A percentile compares a stretch with the other conserved stretches of the same genome.
phyloP scores from a whole-genome alignment of 1,140 invertebrate species.

The Globodera rostochiensis region DNA sequence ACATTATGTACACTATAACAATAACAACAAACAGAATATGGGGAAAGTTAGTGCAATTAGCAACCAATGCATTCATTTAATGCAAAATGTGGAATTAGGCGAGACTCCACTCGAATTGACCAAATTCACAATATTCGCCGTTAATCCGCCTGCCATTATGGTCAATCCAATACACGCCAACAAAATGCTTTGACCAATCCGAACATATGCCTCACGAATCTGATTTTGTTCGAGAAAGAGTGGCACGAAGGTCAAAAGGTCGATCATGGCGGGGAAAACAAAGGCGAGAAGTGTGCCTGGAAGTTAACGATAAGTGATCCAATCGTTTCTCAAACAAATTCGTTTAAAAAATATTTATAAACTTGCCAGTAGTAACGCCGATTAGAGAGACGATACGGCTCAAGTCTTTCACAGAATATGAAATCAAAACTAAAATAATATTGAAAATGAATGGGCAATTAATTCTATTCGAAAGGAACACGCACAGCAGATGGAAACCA shows the following conservation, averaged over 20 bases:
- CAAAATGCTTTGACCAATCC: constrained; percentile 35
- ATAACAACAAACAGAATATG: too few species aligned
- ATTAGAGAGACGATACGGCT: constrained; percentile 56
- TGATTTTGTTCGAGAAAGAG: not conserved
- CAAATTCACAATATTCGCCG: constrained; percentile 51
- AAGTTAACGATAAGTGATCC: not conserved
- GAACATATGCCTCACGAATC: not conserved
- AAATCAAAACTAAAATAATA: constrained; percentile 48
- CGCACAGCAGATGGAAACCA: constrained; percentile 23
- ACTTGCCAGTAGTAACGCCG: constrained; percentile 44
- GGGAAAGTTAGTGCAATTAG: too few species aligned
- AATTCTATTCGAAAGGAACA: not conserved
- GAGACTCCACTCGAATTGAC: too few species aligned
- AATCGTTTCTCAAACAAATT: too few species aligned
- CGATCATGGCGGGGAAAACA: constrained; percentile 54
- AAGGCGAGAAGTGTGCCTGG: constrained; percentile 55
- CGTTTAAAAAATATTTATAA: not conserved
- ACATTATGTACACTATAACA: too few species aligned
- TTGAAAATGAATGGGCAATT: not conserved
- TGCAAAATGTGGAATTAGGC: too few species aligned
- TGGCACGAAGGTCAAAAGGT: constrained; percentile 51
- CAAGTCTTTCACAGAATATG: constrained; percentile 50
- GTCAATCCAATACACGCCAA: constrained; percentile 53
- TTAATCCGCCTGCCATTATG: constrained; percentile 54
- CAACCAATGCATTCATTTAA: too few species aligned